Percentiles rank a stretch among this genome's conserved stretches.
Conservation (phyloP, 2,797 vertebrate genomes). For the Halcyon leucocephala region DNA sequence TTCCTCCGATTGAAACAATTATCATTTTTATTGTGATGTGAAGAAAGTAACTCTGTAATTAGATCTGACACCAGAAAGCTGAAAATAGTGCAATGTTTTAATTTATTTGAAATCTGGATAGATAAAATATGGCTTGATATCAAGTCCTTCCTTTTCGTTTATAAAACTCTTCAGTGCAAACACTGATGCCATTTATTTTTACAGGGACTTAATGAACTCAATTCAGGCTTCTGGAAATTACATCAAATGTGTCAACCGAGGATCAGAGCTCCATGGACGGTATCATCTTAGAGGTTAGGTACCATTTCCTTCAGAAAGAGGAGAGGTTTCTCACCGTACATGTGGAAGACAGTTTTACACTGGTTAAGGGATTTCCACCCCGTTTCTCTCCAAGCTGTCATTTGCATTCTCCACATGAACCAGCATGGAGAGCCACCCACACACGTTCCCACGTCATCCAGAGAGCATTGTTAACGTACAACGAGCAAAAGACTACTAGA, state of each 20-base stretch:
- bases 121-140: background rate
- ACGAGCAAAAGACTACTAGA: background rate
- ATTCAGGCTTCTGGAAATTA: background rate
- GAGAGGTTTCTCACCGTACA: background rate
- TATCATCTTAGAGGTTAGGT: no score
- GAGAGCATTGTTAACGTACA: background rate
- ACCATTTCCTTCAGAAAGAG: background rate
- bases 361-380: background rate
- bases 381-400: rapidly evolving
- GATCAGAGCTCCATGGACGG: background rate
- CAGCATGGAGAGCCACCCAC: background rate
- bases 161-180: background rate
- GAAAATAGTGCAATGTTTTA: background rate
- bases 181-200: background rate
- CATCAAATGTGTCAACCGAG: rapidly evolving
- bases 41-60: conserved; percentile 32
- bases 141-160: background rate
- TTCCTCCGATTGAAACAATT: conserved; percentile 31
- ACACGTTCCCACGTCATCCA: background rate
- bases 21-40: conserved; percentile 58
- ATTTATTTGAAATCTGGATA: conserved; percentile 18
- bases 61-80: conserved; percentile 29
- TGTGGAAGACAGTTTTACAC: background rate
- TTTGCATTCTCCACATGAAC: background rate
- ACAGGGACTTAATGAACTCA: background rate